Base-by-base conservation (phyloP, 1,140 invertebrate species). In the Sipha flava region DNA sequence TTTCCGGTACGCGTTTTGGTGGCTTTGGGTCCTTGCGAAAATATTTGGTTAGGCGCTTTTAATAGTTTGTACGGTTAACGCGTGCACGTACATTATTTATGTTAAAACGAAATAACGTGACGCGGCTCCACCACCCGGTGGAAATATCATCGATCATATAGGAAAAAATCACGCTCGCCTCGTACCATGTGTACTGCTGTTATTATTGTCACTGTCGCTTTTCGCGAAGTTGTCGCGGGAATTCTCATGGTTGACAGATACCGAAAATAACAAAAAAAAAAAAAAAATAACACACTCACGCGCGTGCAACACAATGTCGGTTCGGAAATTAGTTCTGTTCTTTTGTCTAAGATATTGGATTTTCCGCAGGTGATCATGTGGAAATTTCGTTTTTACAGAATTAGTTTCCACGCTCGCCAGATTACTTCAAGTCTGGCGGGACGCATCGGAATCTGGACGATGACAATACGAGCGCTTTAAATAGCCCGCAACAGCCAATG, bases 311-410 rank as follows among this genome's bases (percentile, higher is more conserved):
- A 47, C 40, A n/a, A 29, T 14, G 40, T 45, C 16, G 21, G 9
- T 49, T 26, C 68, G 68, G 68, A 72, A 72, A 72, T 72, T 47
- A 72, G 68, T 52, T n/a, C 49, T 72, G 68, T 52, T 52, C 45
- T 47, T 72, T 49, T 21, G 43, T 49, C 29, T 49, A 29, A 18
- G 40, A 29, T 72, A 72, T 72, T 47, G 68, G 43, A 23, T 72
- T 45, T 72, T 47, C 23, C 34, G 21, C 1, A 66, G 62, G 62
- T 14, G 62, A 23, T 40, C 62, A 66, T 40, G 62, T 10, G 34
- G 34, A 66, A 66, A 66, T 66, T 23, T 66, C 37, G 37, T 66
- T 66, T 66, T 66, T 40, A 37, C 37, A 2, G 21, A 40, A 43
- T 66, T 43, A 12, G 34, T 66, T 23, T 66, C 40, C 31, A 31